These are phyloP conservation scores for Thalassophryne amazonica DNA, from an alignment of 2,797 vertebrate species.

Conservation along the genomic window DNA sequence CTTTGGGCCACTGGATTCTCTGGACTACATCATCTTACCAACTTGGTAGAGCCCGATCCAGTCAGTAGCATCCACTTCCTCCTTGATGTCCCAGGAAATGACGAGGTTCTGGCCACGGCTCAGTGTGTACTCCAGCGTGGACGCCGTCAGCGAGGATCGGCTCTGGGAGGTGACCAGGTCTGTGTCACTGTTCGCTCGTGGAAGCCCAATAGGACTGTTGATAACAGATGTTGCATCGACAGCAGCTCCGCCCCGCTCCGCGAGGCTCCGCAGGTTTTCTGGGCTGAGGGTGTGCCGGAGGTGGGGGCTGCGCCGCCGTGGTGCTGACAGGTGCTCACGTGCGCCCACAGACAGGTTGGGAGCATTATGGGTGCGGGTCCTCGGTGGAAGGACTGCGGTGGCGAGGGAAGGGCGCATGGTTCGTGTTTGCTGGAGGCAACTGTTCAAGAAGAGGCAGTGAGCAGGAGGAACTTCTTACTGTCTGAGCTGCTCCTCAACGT, in stretches of 20 bases:
- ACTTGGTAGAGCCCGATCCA: conserved; percentile 99
- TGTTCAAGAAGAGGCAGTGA: background rate
- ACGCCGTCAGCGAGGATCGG: conserved; percentile 93
- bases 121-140: conserved; percentile 90
- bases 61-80: conserved; percentile 97
- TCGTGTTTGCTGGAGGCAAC: too few relatives aligned
- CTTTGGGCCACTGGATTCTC: too few relatives aligned
- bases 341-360: conserved; percentile 79
- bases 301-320: conserved; percentile 90
- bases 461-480: background rate
- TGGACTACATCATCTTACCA: conserved; percentile 84
- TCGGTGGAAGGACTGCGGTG: conserved; percentile 75
- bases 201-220: conserved; percentile 76
- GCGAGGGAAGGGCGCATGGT: conserved; percentile 81
- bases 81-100: conserved; percentile 98
- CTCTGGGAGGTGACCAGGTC: conserved; percentile 94
- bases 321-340: conserved; percentile 76
- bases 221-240: conserved; percentile 41
- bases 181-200: conserved; percentile 94
- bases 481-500: background rate
- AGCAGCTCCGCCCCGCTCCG: conserved; percentile 77
- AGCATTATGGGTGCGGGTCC: conserved; percentile 74
- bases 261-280: conserved; percentile 91
- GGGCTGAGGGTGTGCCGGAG: conserved; percentile 93
- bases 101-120: conserved; percentile 92